These are phyloP conservation scores for Verasper variegatus DNA, from an alignment of 2,113 vertebrate genomes.

Conservation along the genomic window DNA sequence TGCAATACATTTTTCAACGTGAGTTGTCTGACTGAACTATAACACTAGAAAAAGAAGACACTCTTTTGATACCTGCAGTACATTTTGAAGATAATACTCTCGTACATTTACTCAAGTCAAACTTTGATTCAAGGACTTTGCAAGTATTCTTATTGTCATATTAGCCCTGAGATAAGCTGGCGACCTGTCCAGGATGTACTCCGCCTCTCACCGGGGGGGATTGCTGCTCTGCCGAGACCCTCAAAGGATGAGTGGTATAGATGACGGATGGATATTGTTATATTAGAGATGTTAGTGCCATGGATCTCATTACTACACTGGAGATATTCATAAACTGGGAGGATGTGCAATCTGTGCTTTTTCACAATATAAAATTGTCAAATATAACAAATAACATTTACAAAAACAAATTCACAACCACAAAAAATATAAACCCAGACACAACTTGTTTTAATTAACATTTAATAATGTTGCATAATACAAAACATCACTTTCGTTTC, in stretches of 20 bases:
- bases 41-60: too few relatives aligned
- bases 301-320: too few relatives aligned
- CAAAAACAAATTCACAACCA: neutral
- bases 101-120: neutral
- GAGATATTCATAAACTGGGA: neutral
- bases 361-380: neutral
- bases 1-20: too few relatives aligned
- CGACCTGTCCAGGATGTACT: neutral
- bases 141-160: neutral
- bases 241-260: neutral
- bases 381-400: neutral
- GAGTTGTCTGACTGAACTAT: too few relatives aligned
- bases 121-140: too few relatives aligned
- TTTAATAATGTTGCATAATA: slow-evolving; percentile 47
- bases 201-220: too few relatives aligned
- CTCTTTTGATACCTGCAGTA: too few relatives aligned
- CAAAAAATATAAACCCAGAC: neutral
- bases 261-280: neutral
- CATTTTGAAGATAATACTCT: neutral
- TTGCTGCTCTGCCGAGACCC: too few relatives aligned
- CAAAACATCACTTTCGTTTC: slow-evolving; percentile 59
- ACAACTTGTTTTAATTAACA: slow-evolving; percentile 52
- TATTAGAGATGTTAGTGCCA: too few relatives aligned
- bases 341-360: neutral
- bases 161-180: neutral